Percentiles rank a stretch among this genome's conserved stretches.
Evolutionary conservation across 2,888 invertebrate species (phyloP).

Genomic region (Lacanobia oleracea): DNA sequence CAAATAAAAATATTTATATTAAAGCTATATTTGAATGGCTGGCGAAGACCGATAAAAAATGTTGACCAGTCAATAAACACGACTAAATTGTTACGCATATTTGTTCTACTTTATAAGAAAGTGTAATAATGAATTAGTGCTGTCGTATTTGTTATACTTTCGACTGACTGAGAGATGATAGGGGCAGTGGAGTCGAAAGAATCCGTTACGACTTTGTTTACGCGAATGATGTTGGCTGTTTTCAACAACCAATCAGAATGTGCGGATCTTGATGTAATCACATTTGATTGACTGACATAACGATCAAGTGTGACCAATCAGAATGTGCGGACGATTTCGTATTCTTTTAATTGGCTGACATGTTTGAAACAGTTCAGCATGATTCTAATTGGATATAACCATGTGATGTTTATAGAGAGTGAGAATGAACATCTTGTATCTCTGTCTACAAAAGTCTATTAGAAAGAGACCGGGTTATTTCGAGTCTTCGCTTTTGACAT

Average conservation of each 20-base stretch:
- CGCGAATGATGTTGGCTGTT: not conserved
- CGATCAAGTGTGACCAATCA: not conserved
- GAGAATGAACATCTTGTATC: conserved; percentile 3
- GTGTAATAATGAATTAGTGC: conserved; percentile 49
- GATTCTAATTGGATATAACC: not conserved
- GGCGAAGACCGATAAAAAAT: not conserved
- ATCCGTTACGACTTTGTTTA: conserved; percentile 24
- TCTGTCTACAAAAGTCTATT: not conserved
- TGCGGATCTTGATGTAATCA: conserved; percentile 3
- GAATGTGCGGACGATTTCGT: not conserved
- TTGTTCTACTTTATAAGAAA: conserved; percentile 47
- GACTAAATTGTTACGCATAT: conserved; percentile 1
- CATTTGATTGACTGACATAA: conserved; percentile 7
- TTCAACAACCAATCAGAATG: not conserved
- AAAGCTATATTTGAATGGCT: conserved; percentile 4
- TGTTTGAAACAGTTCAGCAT: no score
- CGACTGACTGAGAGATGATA: conserved; percentile 13
- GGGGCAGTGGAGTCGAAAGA: conserved; percentile 15
- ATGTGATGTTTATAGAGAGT: not conserved
- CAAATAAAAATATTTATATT: conserved; percentile 64
- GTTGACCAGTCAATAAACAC: conserved; percentile 11
- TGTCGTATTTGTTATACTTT: conserved; percentile 46
- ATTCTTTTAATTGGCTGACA: no score
- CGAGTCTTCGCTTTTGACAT: not conserved
- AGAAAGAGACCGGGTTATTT: conserved; percentile 13